A percentile compares a stretch with the other conserved stretches of the same genome.
Evolutionary conservation across 2,113 vertebrate genomes (phyloP).

Genomic region (Apus apus): DNA sequence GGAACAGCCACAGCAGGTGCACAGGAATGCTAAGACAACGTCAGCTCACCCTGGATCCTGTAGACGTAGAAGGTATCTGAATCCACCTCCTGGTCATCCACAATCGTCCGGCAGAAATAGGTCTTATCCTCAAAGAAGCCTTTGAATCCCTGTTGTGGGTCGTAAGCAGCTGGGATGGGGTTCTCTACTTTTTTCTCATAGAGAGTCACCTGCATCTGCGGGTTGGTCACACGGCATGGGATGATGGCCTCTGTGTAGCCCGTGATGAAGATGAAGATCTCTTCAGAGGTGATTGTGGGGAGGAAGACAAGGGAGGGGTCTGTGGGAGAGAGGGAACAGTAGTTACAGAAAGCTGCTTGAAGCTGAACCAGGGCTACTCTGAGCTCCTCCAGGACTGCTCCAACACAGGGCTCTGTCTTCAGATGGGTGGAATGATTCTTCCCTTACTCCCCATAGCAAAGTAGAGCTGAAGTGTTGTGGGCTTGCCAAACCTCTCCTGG

Average conservation of each 20-base stretch:
- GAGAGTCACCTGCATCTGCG: conserved; percentile 84
- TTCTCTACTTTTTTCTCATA: conserved; percentile 81
- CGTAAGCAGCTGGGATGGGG: conserved; percentile 79
- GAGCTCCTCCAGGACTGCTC: neutral
- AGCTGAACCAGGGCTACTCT: neutral
- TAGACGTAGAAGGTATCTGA: conserved; percentile 84
- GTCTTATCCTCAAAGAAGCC: conserved; percentile 86
- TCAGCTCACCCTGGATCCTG: conserved; percentile 83
- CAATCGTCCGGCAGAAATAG: conserved; percentile 86
- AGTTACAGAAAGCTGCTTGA: neutral
- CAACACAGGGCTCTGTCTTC: neutral
- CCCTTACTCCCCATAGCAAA: neutral
- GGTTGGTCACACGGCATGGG: conserved; percentile 92
- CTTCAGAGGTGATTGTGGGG: conserved; percentile 62
- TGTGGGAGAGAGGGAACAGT: conserved; percentile 38
- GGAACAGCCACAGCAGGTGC: neutral
- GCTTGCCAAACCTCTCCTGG: neutral
- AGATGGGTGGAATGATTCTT: neutral
- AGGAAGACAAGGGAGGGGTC: conserved; percentile 88
- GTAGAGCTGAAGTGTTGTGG: accelerated
- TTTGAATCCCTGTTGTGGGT: conserved; percentile 86
- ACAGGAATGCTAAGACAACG: neutral
- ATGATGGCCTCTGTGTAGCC: conserved; percentile 81
- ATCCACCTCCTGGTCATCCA: conserved; percentile 82
- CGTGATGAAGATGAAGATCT: conserved; percentile 83